Base-by-base conservation (phyloP, 2,888 invertebrate species). In the Diloba caeruleocephala region DNA sequence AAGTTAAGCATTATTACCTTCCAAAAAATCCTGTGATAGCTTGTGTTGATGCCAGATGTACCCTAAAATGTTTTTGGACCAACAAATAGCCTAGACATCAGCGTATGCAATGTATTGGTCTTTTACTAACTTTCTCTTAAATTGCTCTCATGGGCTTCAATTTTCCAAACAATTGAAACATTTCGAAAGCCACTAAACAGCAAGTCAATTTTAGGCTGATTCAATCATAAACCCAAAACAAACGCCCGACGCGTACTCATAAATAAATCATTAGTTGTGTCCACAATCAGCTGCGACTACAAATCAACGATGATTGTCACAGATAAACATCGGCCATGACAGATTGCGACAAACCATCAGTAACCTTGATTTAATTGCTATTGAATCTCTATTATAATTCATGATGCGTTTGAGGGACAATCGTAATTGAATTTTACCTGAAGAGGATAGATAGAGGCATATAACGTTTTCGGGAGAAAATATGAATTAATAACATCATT, bases 341-440 rank as follows among this genome's bases (percentile, higher is more conserved):
- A 63, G 54, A 75, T 67, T 66, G 58, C 50, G 43, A 54, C 48
- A 66, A 71, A 66, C 61, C 58, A 66, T 66, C 64, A 67, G 23
- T 54, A 55, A 53, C 76, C 76, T 74, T 77, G 71, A 43, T 58
- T 59, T 54, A 54, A 54, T 66, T 41, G 46, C 8, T 37, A 56
- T 45, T 53, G 51, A 55, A 54, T 52, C 14, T 51, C 43, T 46
- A 62, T 63, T 53, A 29, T 52, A 19, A 61, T 61, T 61, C 45
- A 45, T 38, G 29, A 45, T 42, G 45, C 42, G 19, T 38, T 32
- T 33, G 28, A 26, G 41, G 48, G 42, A 59, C 38, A 9, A 42
- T 48, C 10, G 28, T 59, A 46, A 59, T 46, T 53, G 25, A 54
- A 21, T 46, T 59, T 33, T 5, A 13, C 25, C 31, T 46, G 31